Percentiles rank a stretch among this genome's conserved stretches.
Conservation (phyloP, 1,140 invertebrate genomes). For the Drosophila santomea region DNA sequence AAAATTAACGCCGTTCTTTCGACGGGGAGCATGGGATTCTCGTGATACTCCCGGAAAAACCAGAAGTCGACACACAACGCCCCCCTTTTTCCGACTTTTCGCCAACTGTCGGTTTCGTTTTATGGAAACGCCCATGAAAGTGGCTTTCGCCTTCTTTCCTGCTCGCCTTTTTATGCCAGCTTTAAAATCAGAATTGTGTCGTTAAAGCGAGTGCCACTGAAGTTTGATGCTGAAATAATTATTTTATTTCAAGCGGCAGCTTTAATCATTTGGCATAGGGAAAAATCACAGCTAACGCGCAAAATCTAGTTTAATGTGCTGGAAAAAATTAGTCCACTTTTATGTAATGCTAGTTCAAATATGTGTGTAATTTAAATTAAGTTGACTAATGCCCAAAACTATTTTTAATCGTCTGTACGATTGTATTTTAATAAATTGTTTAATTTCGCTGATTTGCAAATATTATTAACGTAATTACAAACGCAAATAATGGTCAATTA, state of each 20-base stretch:
- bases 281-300: background rate
- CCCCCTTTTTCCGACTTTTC: conserved; percentile 15
- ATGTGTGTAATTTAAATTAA: background rate
- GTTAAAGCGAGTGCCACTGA: conserved; percentile 51
- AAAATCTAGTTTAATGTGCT: conserved; percentile 26
- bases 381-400: too few relatives aligned
- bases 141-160: conserved; percentile 32
- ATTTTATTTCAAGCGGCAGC: conserved; percentile 45
- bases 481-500: too few relatives aligned
- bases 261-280: conserved; percentile 15
- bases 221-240: conserved; percentile 67
- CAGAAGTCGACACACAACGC: conserved; percentile 20
- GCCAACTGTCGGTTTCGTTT: conserved; percentile 30
- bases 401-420: too few relatives aligned
- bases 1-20: conserved; percentile 59
- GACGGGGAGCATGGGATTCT: conserved; percentile 2
- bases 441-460: too few relatives aligned
- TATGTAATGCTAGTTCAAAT: background rate
- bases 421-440: too few relatives aligned
- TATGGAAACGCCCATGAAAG: conserved; percentile 44
- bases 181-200: conserved; percentile 60
- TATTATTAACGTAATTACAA: too few relatives aligned
- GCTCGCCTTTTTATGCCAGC: conserved; percentile 51
- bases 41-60: conserved; percentile 19
- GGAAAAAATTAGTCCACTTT: conserved; percentile 1